Evolutionary conservation across 2,113 vertebrate species (phyloP).

Genomic region (Phrynosoma platyrhinos): DNA sequence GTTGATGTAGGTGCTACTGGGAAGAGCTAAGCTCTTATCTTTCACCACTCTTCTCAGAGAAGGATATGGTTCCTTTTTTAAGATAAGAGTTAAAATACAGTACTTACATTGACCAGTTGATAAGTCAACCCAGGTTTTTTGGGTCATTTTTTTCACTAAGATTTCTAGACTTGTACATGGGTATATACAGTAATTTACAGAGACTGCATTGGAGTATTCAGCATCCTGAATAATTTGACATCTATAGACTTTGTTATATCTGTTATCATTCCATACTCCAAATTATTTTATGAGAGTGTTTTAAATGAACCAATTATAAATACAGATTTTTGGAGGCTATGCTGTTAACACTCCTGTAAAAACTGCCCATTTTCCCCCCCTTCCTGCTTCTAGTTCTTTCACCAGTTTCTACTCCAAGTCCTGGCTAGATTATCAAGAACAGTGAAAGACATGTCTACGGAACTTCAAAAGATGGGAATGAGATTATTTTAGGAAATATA

Average conservation of each 20-base stretch:
- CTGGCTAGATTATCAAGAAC: slow-evolving; percentile 54
- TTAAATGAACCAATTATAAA: background rate
- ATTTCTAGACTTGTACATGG: background rate
- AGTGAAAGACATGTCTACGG: slow-evolving; percentile 31
- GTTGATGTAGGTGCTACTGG: too few species aligned
- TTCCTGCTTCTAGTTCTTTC: background rate
- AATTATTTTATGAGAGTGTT: background rate
- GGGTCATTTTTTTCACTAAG: background rate
- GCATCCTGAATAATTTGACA: background rate
- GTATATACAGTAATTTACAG: too few species aligned
- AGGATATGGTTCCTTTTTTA: too few species aligned
- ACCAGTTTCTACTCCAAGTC: background rate
- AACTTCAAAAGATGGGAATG: too few species aligned
- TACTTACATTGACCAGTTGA: too few species aligned
- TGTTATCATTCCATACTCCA: background rate
- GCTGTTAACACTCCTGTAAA: background rate
- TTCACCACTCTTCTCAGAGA: too few species aligned
- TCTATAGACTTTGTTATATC: background rate
- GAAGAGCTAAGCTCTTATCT: too few species aligned
- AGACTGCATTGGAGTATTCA: background rate
- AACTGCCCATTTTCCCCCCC: background rate
- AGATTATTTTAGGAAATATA: too few species aligned
- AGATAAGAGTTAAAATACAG: too few species aligned
- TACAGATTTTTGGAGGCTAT: too few species aligned
- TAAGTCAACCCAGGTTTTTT: too few species aligned